These are phyloP conservation scores for Stichopus chloronotus DNA, from an alignment of 35 echinoderm and acorn worm species.

Conservation along the genomic window DNA sequence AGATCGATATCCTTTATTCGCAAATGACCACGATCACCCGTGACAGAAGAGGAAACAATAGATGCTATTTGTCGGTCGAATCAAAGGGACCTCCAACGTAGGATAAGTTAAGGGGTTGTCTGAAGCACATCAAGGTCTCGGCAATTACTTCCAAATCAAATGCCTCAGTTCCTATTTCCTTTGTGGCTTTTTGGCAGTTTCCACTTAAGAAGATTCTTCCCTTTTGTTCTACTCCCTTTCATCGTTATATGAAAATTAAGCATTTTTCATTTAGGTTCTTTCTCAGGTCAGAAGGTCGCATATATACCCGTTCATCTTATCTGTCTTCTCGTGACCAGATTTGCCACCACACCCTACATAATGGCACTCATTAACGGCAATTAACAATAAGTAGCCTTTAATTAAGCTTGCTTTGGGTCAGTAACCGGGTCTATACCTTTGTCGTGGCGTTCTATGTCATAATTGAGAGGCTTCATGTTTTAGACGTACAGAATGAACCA, in stretches of 20 bases:
- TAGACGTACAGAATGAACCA: too few species aligned
- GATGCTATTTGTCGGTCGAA: constrained; percentile 15
- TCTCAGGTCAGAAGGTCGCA: not conserved
- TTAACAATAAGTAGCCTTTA: too few species aligned
- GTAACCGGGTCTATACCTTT: not conserved
- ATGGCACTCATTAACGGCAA: too few species aligned
- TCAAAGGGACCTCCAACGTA: not conserved
- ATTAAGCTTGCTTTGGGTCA: not conserved
- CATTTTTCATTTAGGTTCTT: not conserved
- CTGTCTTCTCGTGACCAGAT: not conserved
- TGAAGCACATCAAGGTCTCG: not conserved
- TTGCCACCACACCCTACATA: too few species aligned
- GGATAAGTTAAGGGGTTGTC: not conserved
- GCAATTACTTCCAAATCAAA: constrained; percentile 2
- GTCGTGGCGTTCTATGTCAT: too few species aligned
- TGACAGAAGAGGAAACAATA: constrained; percentile 21
- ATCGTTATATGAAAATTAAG: not conserved
- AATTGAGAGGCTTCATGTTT: too few species aligned
- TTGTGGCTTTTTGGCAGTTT: not conserved
- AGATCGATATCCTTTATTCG: constrained; percentile 23
- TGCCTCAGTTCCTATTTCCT: not conserved
- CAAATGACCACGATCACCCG: not conserved
- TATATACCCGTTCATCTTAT: not conserved
- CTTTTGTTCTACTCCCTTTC: not conserved
- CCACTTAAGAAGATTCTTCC: not conserved